Evolutionary conservation across 2,888 invertebrate genomes (phyloP), one percentile per base, ranked within the genome.

Genomic region (Maniola hyperantus): DNA sequence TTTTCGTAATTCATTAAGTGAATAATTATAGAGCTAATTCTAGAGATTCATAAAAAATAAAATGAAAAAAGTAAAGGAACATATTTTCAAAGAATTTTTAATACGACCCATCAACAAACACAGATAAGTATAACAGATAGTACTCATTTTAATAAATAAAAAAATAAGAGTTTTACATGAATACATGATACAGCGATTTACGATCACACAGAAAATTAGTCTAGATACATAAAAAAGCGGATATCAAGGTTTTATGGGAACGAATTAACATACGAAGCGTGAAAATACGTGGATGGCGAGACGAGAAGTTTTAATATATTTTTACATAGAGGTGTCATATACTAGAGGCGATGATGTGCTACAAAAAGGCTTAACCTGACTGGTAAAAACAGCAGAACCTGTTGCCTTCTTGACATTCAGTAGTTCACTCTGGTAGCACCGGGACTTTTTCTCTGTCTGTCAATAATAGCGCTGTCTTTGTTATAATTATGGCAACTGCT

Each of bases 221-320:
- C 74, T 73, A 79, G 72, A 79, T 77, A 74, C 78, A 81, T 85
- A 84, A 83, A 84, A 83, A 76, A 71, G 75, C 73, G 78, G 83
- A 82, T 81, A 79, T 77, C 79, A 79, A 80, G 79, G 77, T 80
- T 87, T 87, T 87, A 88, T 79, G 82, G 77, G 79, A 79, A 73
- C 75, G 83, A 87, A 89, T 90, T 90, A 86, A 83, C 90, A 88
- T 88, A 89, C 79, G 85, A 83, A 83, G 81, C 85, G 85, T 79
- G 80, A 80, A 79, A 83, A 79, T 79, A 78, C 77, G 74, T 77
- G 80, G 80, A 83, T 84, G 83, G 84, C 82, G 84, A 79, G 83
- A 79, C 76, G 80, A 78, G 85, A 89, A 87, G 79, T 84, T 88
- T 88, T 87, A 87, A 88, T 88, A 88, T 85, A 87, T 88, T 81